Percentiles rank a stretch among this genome's conserved stretches.
These are phyloP conservation scores for Melipona beecheii DNA, from an alignment of 2,888 invertebrate species.

Conservation along the genomic window DNA sequence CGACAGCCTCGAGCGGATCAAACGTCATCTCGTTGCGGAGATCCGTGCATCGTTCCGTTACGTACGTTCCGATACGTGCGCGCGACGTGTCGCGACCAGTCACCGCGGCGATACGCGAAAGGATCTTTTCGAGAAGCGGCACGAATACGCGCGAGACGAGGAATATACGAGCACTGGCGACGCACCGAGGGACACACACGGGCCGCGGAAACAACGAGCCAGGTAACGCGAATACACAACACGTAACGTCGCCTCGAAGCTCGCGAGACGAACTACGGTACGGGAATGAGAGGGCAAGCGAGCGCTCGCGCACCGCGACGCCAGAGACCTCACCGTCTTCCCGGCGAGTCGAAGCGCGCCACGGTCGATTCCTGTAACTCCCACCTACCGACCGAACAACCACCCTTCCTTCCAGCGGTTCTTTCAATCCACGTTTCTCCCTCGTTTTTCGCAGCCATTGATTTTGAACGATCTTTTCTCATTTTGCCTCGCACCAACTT, in stretches of 20 bases:
- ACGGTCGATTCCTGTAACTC: slow-evolving; percentile 77
- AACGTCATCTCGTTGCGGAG: slow-evolving; percentile 38
- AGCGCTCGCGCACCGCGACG: slow-evolving; percentile 77
- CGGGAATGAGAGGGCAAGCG: slow-evolving; percentile 78
- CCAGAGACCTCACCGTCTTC: slow-evolving; percentile 76
- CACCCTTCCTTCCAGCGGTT: slow-evolving; percentile 19
- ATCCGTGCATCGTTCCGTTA: slow-evolving; percentile 25
- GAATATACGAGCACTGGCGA: slow-evolving; percentile 29
- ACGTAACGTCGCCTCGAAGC: slow-evolving; percentile 76
- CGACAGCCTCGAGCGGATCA: slow-evolving; percentile 20
- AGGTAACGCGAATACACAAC: slow-evolving; percentile 52
- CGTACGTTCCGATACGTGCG: slow-evolving; percentile 2
- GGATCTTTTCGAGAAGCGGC: not conserved
- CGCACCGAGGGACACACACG: slow-evolving; percentile 20
- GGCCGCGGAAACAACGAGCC: slow-evolving; percentile 21
- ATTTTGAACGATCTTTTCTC: not conserved
- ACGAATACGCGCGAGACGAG: not conserved
- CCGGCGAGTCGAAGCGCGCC: slow-evolving; percentile 66
- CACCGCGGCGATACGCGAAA: not conserved
- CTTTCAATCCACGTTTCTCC: not conserved
- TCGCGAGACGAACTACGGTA: slow-evolving; percentile 81
- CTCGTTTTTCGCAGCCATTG: not conserved
- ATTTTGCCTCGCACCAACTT: not conserved
- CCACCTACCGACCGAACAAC: slow-evolving; percentile 42
- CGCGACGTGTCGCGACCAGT: not conserved